Evolutionary conservation across 2,888 invertebrate species (phyloP).

Genomic region (Carpatolechia fugitivella): DNA sequence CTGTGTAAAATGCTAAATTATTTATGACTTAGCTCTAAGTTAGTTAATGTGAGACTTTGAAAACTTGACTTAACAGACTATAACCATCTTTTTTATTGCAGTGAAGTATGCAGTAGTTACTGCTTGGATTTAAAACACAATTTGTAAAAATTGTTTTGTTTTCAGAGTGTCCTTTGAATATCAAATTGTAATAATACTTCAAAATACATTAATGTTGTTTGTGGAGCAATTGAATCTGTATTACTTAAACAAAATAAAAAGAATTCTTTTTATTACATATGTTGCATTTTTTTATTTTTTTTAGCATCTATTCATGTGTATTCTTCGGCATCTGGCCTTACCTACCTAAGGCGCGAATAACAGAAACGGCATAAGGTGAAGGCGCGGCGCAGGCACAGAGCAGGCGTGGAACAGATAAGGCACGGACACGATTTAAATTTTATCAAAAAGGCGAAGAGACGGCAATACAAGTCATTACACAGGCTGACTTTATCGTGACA

Average conservation of each 20-base stretch:
- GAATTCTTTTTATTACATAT: constrained; percentile 47
- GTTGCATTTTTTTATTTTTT: constrained; percentile 19
- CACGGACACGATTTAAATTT: too few species aligned
- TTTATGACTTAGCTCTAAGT: constrained; percentile 62
- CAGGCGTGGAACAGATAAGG: too few species aligned
- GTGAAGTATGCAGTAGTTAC: too few species aligned
- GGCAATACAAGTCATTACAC: too few species aligned
- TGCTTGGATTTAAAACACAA: too few species aligned
- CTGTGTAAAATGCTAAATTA: constrained; percentile 68
- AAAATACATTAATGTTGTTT: constrained; percentile 36
- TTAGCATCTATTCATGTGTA: not conserved
- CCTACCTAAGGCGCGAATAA: too few species aligned
- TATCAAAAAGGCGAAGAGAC: too few species aligned
- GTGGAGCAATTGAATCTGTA: constrained; percentile 52
- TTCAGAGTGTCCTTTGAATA: constrained; percentile 39
- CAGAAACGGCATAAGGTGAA: too few species aligned
- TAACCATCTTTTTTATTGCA: not conserved
- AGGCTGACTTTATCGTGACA: too few species aligned
- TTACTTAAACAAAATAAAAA: constrained; percentile 59
- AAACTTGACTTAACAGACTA: not conserved
- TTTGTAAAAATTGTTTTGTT: too few species aligned
- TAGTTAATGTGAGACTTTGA: constrained; percentile 14
- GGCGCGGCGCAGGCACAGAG: too few species aligned
- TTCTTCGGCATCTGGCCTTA: too few species aligned
- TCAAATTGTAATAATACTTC: constrained; percentile 44